Evolutionary conservation across 2,888 invertebrate species (phyloP).

Genomic region (Lottia gigantea): DNA sequence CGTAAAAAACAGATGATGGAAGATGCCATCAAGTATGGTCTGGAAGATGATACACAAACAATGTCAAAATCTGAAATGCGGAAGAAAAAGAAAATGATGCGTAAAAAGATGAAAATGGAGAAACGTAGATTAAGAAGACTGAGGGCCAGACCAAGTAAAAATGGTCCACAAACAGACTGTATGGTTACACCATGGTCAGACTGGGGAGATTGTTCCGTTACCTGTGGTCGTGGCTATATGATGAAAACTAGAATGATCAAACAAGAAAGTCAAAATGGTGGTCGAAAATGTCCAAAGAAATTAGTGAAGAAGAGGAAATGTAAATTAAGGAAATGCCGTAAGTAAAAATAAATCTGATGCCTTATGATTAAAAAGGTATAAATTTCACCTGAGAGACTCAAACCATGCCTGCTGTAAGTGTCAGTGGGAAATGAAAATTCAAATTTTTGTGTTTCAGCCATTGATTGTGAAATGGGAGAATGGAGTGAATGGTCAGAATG

Average conservation of each 20-base stretch:
- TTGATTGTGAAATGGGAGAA: constrained; percentile 57
- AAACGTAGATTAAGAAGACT: constrained; percentile 33
- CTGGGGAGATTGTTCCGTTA: constrained; percentile 62
- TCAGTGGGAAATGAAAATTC: too few species aligned
- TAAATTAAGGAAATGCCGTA: constrained; percentile 55
- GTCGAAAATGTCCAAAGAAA: constrained; percentile 59
- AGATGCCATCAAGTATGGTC: background rate
- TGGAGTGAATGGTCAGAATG: constrained; percentile 72
- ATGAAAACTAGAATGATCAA: constrained; percentile 56
- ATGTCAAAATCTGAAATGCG: constrained; percentile 23
- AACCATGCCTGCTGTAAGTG: background rate
- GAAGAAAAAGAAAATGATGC: constrained; percentile 30
- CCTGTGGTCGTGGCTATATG: constrained; percentile 51
- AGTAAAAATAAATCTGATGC: constrained; percentile 31
- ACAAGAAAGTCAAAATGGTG: constrained; percentile 54
- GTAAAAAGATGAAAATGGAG: constrained; percentile 39
- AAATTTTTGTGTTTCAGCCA: constrained; percentile 38
- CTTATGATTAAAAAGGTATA: too few species aligned
- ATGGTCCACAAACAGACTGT: constrained; percentile 49
- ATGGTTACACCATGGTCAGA: constrained; percentile 60
- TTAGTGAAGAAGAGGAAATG: constrained; percentile 54
- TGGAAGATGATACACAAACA: background rate
- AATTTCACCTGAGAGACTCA: background rate
- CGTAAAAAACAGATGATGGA: constrained; percentile 7
- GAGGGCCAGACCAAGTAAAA: constrained; percentile 24